Percentiles rank a stretch among this genome's conserved stretches.
Conservation (phyloP, 2,888 invertebrate species). For the Lochmaea crataegi region DNA sequence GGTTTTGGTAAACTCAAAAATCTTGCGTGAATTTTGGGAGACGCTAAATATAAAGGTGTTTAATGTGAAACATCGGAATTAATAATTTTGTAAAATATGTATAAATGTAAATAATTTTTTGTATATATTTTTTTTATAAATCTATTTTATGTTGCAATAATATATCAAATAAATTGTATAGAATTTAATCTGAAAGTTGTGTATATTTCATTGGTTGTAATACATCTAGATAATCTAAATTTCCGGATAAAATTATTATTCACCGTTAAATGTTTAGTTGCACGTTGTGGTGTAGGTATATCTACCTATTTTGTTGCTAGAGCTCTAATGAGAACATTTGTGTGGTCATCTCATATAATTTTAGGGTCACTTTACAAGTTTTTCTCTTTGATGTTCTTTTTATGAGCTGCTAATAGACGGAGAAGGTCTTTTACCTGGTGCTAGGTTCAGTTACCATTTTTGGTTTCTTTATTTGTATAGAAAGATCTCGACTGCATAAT, state of each 20-base stretch:
- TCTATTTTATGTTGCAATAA: conserved; percentile 24
- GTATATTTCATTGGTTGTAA: conserved; percentile 21
- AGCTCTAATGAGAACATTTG: neutral
- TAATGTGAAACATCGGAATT: neutral
- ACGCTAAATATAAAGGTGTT: neutral
- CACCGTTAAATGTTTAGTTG: neutral
- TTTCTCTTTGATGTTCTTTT: conserved; percentile 3
- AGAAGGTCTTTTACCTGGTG: conserved; percentile 18
- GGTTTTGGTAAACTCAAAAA: too few species aligned
- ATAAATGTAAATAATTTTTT: conserved; percentile 25
- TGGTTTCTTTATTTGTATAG: conserved; percentile 16
- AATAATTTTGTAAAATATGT: conserved; percentile 28
- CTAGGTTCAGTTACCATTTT: conserved; percentile 11
- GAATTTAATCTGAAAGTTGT: conserved; percentile 16
- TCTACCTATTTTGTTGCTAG: neutral
- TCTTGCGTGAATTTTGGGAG: too few species aligned
- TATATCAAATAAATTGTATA: conserved; percentile 12
- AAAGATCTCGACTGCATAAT: neutral
- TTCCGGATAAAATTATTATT: neutral
- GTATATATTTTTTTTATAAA: conserved; percentile 27
- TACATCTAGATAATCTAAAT: neutral
- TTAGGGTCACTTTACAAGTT: conserved; percentile 21
- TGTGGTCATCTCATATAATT: conserved; percentile 15
- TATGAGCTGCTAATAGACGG: conserved; percentile 20
- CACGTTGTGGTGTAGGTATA: neutral